Percentiles rank a stretch among this genome's conserved stretches.
These are phyloP conservation scores for Cyphomyrus discorhynchus DNA, from an alignment of 2,113 vertebrate genomes.

Conservation along the genomic window DNA sequence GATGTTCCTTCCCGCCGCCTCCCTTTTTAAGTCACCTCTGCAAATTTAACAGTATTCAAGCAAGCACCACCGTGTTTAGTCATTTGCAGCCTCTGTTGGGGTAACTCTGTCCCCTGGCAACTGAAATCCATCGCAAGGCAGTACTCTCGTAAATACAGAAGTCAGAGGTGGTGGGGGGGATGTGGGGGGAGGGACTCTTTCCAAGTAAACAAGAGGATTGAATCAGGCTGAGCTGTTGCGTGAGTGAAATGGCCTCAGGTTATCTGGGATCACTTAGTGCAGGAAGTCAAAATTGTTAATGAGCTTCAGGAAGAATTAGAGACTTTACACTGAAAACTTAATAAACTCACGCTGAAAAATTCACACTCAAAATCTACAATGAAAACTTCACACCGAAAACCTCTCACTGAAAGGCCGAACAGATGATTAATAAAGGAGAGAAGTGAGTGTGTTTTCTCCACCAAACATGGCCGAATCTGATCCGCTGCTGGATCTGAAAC, in stretches of 20 bases:
- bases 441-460: not conserved
- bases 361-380: not conserved
- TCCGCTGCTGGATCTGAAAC: not conserved
- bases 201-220: not conserved
- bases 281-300: not conserved
- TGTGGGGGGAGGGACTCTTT: not conserved
- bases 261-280: not conserved
- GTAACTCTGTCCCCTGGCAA: not conserved
- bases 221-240: not conserved
- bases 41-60: not conserved
- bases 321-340: slow-evolving; percentile 2
- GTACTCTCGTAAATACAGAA: not conserved
- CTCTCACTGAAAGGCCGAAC: not conserved
- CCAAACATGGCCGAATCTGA: not conserved
- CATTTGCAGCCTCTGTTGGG: not conserved
- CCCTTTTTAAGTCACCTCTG: not conserved
- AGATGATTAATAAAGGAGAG: not conserved
- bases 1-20: not conserved
- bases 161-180: not conserved
- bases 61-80: not conserved
- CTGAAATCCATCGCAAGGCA: not conserved
- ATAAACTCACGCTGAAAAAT: not conserved
- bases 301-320: slow-evolving; percentile 5
- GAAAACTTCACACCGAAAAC: not conserved
- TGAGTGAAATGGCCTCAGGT: not conserved